Base-by-base conservation (phyloP, 2,113 vertebrate genomes). In the Pelvicachromis taeniatus region DNA sequence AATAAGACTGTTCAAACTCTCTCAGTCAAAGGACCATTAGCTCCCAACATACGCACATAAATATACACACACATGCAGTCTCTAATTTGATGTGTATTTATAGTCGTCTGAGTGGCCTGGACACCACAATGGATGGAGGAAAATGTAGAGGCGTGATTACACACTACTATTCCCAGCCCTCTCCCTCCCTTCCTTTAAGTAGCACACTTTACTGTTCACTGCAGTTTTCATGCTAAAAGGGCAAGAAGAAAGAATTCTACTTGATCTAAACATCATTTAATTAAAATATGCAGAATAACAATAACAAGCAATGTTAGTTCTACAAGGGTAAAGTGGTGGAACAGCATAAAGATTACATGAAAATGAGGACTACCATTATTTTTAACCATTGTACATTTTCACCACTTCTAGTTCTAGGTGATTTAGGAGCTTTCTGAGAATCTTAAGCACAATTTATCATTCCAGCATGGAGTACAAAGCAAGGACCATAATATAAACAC, bases 61-160 rank as follows among this genome's bases (percentile, higher is more conserved):
- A 75, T 63, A 73, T 45, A 83, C 80, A 78, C 58, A 55, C 40
- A 56, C 42, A 38, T 0, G 8, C 3, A 91, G 85, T 55, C 93
- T 94, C 88, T 94, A 93, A 94, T 94, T 94, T 91, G 33, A 84
- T 45, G 83, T 80, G 61, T 93, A 94, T 94, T 93, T 92, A 89
- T 92, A 92, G 87, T 75, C 38, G 85, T 63, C 85, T 85, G 88
- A 86, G 89, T 70, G 89, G 89, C 77, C 85, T 91, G 92, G 82
- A 92, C 52, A 80, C 88, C 90, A 58, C 83, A 56, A 77, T 91
- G 91, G 82, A 92, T 85, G 85, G 85, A 88, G 84, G 82, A 84
- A 88, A 91, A 91, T 63, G 91, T 73, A n/a, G 81, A 89, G 90
- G 68, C 81, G 65, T 94, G 92, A 94, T 93, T 92, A 94, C 82